Evolutionary conservation across 2,888 invertebrate genomes (phyloP).

Genomic region (Congeria kusceri): DNA sequence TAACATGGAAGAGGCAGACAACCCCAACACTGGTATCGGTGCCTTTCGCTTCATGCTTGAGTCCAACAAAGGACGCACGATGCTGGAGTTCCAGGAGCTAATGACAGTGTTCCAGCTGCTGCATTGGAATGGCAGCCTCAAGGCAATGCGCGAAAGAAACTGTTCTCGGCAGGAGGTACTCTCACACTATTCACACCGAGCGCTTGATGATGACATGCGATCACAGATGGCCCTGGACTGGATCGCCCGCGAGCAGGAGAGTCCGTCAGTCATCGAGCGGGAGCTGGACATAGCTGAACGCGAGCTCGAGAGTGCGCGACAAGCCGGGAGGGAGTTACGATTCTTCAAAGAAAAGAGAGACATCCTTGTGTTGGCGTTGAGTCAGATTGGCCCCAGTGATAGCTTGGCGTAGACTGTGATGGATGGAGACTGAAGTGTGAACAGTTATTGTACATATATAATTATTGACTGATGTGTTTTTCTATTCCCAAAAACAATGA

Average conservation of each 20-base stretch:
- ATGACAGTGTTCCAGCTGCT: constrained; percentile 99
- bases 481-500: too few species aligned
- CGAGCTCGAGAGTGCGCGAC: constrained; percentile 93
- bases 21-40: constrained; percentile 92
- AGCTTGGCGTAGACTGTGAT: constrained; percentile 72
- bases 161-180: constrained; percentile 96
- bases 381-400: constrained; percentile 88
- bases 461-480: too few species aligned
- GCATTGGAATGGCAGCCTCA: constrained; percentile 98
- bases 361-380: constrained; percentile 94
- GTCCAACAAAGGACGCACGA: constrained; percentile 91
- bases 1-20: constrained; percentile 85
- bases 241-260: constrained; percentile 91
- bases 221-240: constrained; percentile 97
- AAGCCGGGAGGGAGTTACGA: constrained; percentile 95
- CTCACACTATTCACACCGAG: constrained; percentile 96
- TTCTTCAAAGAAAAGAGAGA: constrained; percentile 98
- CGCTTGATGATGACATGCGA: constrained; percentile 97
- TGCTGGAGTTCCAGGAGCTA: constrained; percentile 97
- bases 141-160: constrained; percentile 97
- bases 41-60: constrained; percentile 90
- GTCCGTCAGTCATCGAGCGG: constrained; percentile 90
- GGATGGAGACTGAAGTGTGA: too few species aligned
- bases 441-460: too few species aligned
- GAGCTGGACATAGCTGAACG: constrained; percentile 94